A percentile compares a stretch with the other conserved stretches of the same genome.
phyloP scores from a whole-genome alignment of 2,888 invertebrate species.

The Acanthosepion esculentum region DNA sequence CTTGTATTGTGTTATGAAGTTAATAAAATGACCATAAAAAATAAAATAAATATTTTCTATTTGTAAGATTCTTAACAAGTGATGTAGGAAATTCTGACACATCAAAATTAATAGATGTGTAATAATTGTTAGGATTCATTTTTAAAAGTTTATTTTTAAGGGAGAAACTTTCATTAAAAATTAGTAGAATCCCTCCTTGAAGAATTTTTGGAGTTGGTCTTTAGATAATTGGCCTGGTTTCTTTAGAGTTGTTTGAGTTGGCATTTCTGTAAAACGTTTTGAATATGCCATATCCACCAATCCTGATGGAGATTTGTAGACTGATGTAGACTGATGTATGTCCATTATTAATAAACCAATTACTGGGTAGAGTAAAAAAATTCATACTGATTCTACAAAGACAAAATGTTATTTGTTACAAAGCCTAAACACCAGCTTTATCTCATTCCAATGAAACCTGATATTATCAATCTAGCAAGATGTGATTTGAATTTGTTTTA shows the following conservation, averaged over 20 bases:
- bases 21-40: too few species aligned
- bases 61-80: too few species aligned
- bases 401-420: neutral
- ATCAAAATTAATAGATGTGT: too few species aligned
- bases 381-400: too few species aligned
- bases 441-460: neutral
- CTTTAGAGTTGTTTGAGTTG: neutral
- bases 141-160: too few species aligned
- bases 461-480: neutral
- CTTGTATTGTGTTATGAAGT: too few species aligned
- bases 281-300: neutral
- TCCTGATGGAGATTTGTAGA: neutral
- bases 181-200: constrained; percentile 52
- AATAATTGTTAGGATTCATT: too few species aligned
- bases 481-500: neutral
- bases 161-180: too few species aligned
- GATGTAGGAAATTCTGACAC: too few species aligned
- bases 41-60: too few species aligned
- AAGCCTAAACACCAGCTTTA: neutral
- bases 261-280: constrained; percentile 37
- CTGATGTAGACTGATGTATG: too few species aligned
- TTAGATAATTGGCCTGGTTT: constrained; percentile 63
- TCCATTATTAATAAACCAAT: neutral
- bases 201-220: constrained; percentile 58
- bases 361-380: neutral